These are phyloP conservation scores for Pimephales promelas DNA, from an alignment of 2,113 vertebrate genomes.

Conservation along the genomic window DNA sequence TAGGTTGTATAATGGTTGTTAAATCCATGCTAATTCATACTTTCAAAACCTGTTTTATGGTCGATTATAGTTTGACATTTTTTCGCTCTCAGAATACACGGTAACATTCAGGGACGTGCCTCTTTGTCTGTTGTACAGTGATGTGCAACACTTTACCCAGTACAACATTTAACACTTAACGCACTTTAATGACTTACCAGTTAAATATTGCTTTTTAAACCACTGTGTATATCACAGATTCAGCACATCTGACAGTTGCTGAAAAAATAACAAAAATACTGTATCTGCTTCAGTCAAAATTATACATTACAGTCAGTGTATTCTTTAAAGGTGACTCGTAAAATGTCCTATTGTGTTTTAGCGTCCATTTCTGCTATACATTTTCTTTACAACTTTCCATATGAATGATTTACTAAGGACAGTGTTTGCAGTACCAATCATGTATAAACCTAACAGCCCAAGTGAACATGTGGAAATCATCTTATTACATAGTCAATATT, in stretches of 20 bases:
- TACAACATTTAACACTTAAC: neutral
- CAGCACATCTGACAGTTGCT: neutral
- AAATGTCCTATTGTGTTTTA: neutral
- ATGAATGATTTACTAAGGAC: neutral
- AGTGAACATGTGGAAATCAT: neutral
- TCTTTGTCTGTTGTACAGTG: neutral
- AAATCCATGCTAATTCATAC: neutral
- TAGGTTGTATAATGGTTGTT: neutral
- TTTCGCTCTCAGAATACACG: neutral
- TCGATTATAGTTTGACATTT: neutral
- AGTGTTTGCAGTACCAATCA: neutral
- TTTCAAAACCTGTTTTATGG: neutral
- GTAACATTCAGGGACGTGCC: neutral
- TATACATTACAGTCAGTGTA: neutral
- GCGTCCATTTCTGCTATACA: neutral
- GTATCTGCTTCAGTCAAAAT: neutral
- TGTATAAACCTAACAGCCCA: neutral
- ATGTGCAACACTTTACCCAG: neutral
- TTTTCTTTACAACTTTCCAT: neutral
- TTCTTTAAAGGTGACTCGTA: no score
- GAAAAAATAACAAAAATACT: neutral
- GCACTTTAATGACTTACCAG: neutral
- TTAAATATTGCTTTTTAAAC: neutral
- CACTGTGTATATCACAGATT: neutral
- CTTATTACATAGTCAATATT: neutral